Evolutionary conservation across 2,113 vertebrate species (phyloP).

Genomic region (Neopipo cinnamomea): DNA sequence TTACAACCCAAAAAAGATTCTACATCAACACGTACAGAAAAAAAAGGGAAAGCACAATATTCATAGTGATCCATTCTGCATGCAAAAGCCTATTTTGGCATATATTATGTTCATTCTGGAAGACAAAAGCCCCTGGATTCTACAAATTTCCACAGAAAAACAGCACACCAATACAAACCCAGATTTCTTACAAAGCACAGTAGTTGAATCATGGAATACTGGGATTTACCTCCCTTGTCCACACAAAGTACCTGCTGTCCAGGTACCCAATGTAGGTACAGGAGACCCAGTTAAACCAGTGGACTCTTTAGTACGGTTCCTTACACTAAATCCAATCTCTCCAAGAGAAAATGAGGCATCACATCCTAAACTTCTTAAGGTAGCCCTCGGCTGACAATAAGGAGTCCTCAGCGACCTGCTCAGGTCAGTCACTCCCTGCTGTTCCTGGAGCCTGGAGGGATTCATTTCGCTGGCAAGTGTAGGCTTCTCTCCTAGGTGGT

Average conservation of each 20-base stretch:
- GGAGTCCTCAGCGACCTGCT: neutral
- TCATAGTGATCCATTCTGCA: neutral
- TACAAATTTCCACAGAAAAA: neutral
- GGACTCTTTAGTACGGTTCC: neutral
- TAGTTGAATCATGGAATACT: fast-evolving
- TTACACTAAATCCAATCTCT: neutral
- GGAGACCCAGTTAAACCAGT: neutral
- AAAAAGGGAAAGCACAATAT: neutral
- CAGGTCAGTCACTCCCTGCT: neutral
- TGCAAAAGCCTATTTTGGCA: neutral
- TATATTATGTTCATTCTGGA: neutral
- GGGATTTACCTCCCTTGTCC: neutral
- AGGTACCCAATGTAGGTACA: neutral
- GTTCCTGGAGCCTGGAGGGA: neutral
- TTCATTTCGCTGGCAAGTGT: neutral
- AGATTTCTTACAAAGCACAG: neutral
- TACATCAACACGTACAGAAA: fast-evolving
- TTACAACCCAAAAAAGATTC: neutral
- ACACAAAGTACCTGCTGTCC: neutral
- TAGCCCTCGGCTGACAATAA: neutral
- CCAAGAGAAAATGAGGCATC: neutral
- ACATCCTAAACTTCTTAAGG: neutral
- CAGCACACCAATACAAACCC: fast-evolving
- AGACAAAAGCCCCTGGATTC: neutral
- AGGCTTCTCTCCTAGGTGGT: neutral